Conservation (phyloP, 37 sponge, comb jelly and placozoan species). For the Ephydatia muelleri region DNA sequence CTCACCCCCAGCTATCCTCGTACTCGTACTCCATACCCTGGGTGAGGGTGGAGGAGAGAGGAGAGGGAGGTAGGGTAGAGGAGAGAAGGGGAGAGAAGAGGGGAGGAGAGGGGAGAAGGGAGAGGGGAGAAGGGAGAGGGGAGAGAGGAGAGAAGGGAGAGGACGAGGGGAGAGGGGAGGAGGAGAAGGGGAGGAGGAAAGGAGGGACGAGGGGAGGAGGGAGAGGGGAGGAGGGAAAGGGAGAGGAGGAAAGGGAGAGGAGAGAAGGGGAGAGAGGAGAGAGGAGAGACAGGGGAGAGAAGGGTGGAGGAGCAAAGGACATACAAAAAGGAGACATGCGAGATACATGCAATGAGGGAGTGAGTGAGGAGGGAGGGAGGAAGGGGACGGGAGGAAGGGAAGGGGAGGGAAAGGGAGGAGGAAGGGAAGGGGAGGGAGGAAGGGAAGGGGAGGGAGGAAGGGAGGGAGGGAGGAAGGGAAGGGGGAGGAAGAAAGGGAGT, state of each 20-base stretch:
- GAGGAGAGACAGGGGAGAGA: background rate
- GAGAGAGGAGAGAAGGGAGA: background rate
- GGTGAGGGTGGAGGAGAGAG: background rate
- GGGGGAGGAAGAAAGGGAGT: too few species aligned
- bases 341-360: too few species aligned
- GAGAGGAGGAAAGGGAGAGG: background rate
- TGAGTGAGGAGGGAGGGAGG: background rate
- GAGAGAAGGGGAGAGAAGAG: background rate
- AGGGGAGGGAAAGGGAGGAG: background rate
- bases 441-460: background rate
- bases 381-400: too few species aligned
- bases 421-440: background rate
- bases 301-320: background rate
- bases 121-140: background rate
- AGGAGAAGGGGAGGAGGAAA: background rate
- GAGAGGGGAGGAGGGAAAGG: background rate
- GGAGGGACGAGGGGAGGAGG: background rate
- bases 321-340: background rate
- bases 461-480: background rate
- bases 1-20: slow-evolving; percentile 88
- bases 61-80: background rate
- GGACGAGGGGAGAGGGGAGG: background rate
- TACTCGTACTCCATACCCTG: slow-evolving; percentile 75
- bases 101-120: background rate
- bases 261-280: background rate